A percentile compares a stretch with the other conserved stretches of the same genome.
Conservation (phyloP, 2,113 vertebrate species). For the Callocephalon fimbriatum region DNA sequence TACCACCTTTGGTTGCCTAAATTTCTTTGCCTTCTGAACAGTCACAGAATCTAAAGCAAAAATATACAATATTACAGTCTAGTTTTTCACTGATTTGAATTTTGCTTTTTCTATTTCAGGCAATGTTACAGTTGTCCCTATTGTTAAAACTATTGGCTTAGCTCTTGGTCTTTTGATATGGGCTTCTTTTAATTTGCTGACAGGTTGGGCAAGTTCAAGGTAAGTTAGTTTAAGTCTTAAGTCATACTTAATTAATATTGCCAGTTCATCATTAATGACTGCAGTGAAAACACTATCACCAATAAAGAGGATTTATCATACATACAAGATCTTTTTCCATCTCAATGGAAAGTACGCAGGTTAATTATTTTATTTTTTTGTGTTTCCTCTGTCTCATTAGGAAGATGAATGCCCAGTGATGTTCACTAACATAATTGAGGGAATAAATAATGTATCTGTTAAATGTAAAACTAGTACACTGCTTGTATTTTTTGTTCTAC, state of each 20-base stretch:
- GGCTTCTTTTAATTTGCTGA: conserved; percentile 87
- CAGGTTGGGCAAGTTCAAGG: conserved; percentile 93
- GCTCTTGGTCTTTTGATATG: conserved; percentile 89
- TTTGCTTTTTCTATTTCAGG: conserved; percentile 72
- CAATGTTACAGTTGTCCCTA: conserved; percentile 85
- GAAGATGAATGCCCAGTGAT: neutral
- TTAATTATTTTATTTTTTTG: neutral
- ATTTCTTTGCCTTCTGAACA: neutral
- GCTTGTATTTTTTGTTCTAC: neutral
- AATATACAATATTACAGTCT: neutral
- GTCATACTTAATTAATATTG: neutral
- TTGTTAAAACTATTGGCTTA: conserved; percentile 90
- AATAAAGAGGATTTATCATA: neutral
- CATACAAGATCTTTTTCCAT: neutral
- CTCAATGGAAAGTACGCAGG: neutral
- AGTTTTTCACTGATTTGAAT: neutral
- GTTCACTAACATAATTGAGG: neutral
- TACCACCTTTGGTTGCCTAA: neutral
- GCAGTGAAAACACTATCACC: neutral
- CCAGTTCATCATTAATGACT: neutral
- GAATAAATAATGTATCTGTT: neutral
- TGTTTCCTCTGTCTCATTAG: neutral
- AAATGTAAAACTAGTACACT: neutral
- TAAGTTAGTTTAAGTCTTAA: conserved; percentile 48
- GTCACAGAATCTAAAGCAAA: neutral